Percentiles rank a stretch among this genome's conserved stretches.
Evolutionary conservation across 2,797 vertebrate species (phyloP).

Genomic region (Pygocentrus nattereri): DNA sequence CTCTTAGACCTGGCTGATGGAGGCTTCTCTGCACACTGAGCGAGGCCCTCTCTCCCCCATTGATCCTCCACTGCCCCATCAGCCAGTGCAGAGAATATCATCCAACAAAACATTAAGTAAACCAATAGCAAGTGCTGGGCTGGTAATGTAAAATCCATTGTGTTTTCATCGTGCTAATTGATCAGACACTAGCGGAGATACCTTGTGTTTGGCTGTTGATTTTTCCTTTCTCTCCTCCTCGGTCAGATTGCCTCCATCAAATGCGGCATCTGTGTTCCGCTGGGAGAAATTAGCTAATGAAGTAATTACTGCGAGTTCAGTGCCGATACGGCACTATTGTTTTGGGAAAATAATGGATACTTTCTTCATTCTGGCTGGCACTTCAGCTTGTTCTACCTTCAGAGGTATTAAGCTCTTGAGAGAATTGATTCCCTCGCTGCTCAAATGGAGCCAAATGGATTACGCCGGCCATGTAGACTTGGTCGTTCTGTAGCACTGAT

Average conservation of each 20-base stretch:
- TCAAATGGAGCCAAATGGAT: conserved; percentile 51
- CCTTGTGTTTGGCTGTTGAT: conserved; percentile 63
- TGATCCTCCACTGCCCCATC: conserved; percentile 53
- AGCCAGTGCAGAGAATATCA: conserved; percentile 62
- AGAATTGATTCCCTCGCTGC: conserved; percentile 49
- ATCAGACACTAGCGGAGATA: conserved; percentile 64
- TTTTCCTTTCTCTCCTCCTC: conserved; percentile 39
- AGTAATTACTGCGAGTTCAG: conserved; percentile 62
- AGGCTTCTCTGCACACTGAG: conserved; percentile 42
- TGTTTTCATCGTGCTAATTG: conserved; percentile 73
- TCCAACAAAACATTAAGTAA: conserved; percentile 63
- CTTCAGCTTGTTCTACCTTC: conserved; percentile 54
- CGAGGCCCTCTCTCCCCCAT: conserved; percentile 29
- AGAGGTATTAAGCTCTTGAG: conserved; percentile 54
- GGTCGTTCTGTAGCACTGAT: conserved; percentile 21
- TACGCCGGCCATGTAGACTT: conserved; percentile 28
- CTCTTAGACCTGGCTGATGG: conserved; percentile 57
- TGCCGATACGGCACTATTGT: conserved; percentile 61
- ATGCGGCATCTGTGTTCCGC: conserved; percentile 50
- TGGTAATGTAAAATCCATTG: conserved; percentile 69
- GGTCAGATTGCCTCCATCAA: conserved; percentile 57
- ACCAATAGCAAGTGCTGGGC: conserved; percentile 67
- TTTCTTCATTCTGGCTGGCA: conserved; percentile 56
- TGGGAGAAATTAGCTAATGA: conserved; percentile 67
- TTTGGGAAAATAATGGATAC: conserved; percentile 59